Percentiles rank a stretch among this genome's conserved stretches.
These are phyloP conservation scores for Scaptomyza cyrtandrae DNA, from an alignment of 2,888 invertebrate species.

Conservation along the genomic window DNA sequence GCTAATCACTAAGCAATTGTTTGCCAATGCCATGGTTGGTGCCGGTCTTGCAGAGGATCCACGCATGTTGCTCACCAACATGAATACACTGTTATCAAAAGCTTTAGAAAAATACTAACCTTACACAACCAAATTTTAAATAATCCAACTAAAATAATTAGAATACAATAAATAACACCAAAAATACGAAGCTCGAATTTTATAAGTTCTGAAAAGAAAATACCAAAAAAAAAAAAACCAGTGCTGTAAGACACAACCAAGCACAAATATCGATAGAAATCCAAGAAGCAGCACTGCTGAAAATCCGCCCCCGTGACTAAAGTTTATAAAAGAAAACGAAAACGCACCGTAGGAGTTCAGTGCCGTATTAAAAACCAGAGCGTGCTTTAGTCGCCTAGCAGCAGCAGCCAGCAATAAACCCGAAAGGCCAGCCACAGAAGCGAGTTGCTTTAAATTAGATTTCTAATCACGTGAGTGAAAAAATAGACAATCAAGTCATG, in stretches of 20 bases:
- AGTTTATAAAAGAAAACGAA: conserved; percentile 73
- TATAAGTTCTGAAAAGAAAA: not conserved
- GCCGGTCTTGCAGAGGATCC: conserved; percentile 98
- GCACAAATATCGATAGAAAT: conserved; percentile 29
- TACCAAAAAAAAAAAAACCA: not conserved
- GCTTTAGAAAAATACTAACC: conserved; percentile 90
- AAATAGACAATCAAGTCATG: conserved; percentile 55
- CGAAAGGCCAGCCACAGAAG: conserved; percentile 84
- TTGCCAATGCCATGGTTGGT: conserved; percentile 97
- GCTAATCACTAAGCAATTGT: conserved; percentile 94
- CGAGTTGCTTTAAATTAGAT: conserved; percentile 90
- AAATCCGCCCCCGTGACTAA: conserved; percentile 69
- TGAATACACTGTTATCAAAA: conserved; percentile 93
- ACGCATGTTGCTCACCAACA: conserved; percentile 91
- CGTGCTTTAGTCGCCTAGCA: conserved; percentile 62
- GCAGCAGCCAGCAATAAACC: conserved; percentile 72
- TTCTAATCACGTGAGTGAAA: conserved; percentile 92
- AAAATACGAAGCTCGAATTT: conserved; percentile 7
- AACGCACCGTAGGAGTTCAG: conserved; percentile 67
- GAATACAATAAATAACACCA: conserved; percentile 21
- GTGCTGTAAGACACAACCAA: conserved; percentile 6
- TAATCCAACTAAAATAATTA: conserved; percentile 11
- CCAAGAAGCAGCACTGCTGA: conserved; percentile 13
- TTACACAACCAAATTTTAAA: conserved; percentile 21
- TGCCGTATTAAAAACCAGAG: conserved; percentile 70